Percentiles rank a stretch among this genome's conserved stretches.
phyloP scores from a whole-genome alignment of 2,888 invertebrate genomes.

The Geophilus truncorum region DNA sequence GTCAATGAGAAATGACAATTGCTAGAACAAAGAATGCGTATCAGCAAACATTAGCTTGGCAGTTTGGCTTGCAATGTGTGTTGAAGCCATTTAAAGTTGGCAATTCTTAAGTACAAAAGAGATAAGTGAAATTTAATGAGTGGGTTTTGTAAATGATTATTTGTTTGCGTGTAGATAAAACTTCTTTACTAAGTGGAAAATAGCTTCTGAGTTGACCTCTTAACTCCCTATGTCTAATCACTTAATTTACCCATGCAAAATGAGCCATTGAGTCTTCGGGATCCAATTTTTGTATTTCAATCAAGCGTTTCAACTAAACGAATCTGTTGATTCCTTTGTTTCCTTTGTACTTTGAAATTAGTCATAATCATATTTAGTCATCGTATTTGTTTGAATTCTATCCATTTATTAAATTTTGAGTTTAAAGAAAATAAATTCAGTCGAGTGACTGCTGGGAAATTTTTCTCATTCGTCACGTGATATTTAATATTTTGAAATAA shows the following conservation, averaged over 20 bases:
- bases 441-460: no score
- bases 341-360: no score
- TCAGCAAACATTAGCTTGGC: neutral
- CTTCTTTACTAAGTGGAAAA: neutral
- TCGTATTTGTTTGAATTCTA: no score
- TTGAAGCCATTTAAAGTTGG: neutral
- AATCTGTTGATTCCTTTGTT: no score
- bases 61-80: no score
- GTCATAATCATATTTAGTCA: no score
- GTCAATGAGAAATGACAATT: neutral
- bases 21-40: neutral
- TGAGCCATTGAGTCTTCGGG: neutral
- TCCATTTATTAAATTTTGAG: no score
- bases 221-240: neutral
- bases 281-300: neutral
- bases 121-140: neutral
- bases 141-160: neutral
- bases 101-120: neutral
- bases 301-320: no score
- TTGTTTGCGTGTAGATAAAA: neutral
- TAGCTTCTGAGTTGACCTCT: neutral
- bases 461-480: no score
- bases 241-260: neutral
- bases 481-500: no score
- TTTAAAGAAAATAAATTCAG: no score